Evolutionary conservation across 2,113 vertebrate species (phyloP), one percentile per base, ranked within the genome.

Genomic region (Psophia crepitans): DNA sequence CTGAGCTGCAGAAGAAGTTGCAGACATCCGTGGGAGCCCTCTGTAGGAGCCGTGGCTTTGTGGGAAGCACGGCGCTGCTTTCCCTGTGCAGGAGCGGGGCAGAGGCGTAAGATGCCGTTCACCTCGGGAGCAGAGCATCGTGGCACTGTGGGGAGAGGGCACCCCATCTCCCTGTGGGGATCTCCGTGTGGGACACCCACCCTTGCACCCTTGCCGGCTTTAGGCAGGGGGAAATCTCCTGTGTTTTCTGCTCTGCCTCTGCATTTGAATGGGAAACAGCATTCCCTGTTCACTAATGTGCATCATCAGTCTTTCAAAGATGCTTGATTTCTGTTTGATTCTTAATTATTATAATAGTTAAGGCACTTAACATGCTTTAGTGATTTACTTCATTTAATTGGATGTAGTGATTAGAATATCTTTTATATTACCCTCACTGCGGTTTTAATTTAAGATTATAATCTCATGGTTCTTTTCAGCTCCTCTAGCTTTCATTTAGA

Each of bases 341-440:
- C 95, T 97, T 95, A 97, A 97, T 97, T 97, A 96, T 94, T 94
- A 66, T 93, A 95, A 92, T 92, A 92, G 93, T 95, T 96, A 96
- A 93, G 92, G 95, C 70, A 96, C 84, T 97, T 96, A 96, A 87
- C 92, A 57, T 93, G 95, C 93, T 94, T 96, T 96, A 87, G 93
- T 94, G 97, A 96, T 97, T 97, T 97, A 96, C 77, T 90, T 65
- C 63, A 41, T 92, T 96, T 96, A 97, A 97, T 96, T 94, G 96
- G 86, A 48, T 92, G 93, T 69, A 94, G 95, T 87, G 93, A 97
- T 97, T 97, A 96, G 93, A 94, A 89, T 96, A 94, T 89, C 95
- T 96, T 97, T 96, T 96, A 87, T 92, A 97, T 92, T 92, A 77
- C 81, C 84, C 90, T 96, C 41, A 14, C 81, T 79, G 95, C 0